These are phyloP conservation scores for Allygus modestus DNA, from an alignment of 2,888 invertebrate species.

Conservation along the genomic window DNA sequence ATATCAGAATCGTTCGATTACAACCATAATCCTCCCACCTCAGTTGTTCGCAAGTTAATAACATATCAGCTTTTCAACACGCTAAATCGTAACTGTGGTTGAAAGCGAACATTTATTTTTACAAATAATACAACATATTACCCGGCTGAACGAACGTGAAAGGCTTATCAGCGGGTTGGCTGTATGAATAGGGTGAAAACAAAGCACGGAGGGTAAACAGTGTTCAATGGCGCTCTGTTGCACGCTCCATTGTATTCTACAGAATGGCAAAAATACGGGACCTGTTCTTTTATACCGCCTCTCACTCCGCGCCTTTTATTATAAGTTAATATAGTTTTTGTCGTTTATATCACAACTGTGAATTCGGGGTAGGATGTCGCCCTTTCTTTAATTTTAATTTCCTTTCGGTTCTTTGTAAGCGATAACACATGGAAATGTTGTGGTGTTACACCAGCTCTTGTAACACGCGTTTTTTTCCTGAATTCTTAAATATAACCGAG, in stretches of 20 bases:
- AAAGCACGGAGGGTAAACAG: constrained; percentile 52
- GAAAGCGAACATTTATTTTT: constrained; percentile 28
- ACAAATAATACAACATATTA: constrained; percentile 52
- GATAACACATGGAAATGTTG: too few species aligned
- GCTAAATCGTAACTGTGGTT: background rate
- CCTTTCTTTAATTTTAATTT: too few species aligned
- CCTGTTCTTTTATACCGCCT: constrained; percentile 22
- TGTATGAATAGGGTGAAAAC: constrained; percentile 48
- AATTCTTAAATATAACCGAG: too few species aligned
- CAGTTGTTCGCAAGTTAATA: background rate
- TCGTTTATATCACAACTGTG: background rate
- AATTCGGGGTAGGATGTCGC: background rate
- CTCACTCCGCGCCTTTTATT: background rate
- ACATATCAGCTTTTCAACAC: background rate
- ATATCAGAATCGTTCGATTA: too few species aligned
- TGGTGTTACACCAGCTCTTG: too few species aligned
- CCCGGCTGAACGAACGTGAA: constrained; percentile 41
- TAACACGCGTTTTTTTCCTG: too few species aligned
- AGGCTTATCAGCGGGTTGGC: constrained; percentile 34
- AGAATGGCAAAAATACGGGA: constrained; percentile 42
- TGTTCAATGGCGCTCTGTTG: constrained; percentile 39
- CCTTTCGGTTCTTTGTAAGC: too few species aligned
- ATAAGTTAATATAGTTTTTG: constrained; percentile 11
- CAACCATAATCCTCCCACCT: background rate
- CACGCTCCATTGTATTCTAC: constrained; percentile 28